Base-by-base conservation (phyloP, 2,888 invertebrate genomes). In the Hydroisotoma schaefferi region DNA sequence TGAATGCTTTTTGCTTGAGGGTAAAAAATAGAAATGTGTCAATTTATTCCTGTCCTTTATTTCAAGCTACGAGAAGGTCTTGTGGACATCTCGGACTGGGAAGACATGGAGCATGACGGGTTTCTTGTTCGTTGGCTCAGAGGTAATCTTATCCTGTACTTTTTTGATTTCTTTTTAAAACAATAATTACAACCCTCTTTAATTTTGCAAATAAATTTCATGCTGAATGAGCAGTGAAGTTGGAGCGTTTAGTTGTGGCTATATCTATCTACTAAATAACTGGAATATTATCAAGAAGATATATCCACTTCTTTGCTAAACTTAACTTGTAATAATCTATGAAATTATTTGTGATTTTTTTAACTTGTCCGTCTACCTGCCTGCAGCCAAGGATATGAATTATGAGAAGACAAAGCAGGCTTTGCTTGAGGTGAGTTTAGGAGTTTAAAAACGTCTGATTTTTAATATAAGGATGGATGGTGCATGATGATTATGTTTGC, bases 121-220 rank as follows among this genome's bases (percentile, higher is more conserved):
- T 70, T 70, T 51, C 46, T 68, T 48, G 60, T 68, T 48, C 66
- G 68, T 12, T 70, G 70, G 70, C 61, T 70, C 1, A 64, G 62
- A 61, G 59, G 70, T 68, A 67, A 58, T 51, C 44, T 20, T 10
- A 20, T 22, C n/a, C n/a, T n/a, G n/a, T n/a, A n/a, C n/a, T n/a
- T n/a, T n/a, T n/a, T n/a, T n/a, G n/a, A n/a, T n/a, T n/a, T n/a
- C n/a, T n/a, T n/a, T n/a, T n/a, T n/a, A n/a, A n/a, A n/a, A n/a
- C n/a, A n/a, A n/a, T n/a, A n/a, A n/a, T n/a, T 6, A 8, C 37
- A 23, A 15, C 15, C 23, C 40, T n/a, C n/a, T n/a, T n/a, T n/a
- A n/a, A n/a, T n/a, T n/a, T n/a, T n/a, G n/a, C n/a, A n/a, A n/a
- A n/a, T n/a, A n/a, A n/a, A n/a, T n/a, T n/a, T n/a, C n/a, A n/a